Evolutionary conservation across 2,888 invertebrate species (phyloP).

Genomic region (Calliopum simillimum): DNA sequence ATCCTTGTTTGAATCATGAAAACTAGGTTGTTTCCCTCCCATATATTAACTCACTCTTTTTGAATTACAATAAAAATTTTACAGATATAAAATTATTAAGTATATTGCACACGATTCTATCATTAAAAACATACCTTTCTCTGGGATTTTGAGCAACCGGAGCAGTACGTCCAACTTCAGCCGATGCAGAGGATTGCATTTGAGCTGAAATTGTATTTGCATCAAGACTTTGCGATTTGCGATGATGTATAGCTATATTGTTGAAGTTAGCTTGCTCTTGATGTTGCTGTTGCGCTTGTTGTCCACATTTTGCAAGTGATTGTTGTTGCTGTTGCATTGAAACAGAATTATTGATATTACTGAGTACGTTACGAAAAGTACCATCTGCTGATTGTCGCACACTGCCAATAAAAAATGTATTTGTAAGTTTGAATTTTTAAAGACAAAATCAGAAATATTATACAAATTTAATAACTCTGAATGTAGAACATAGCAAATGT

Average conservation of each 20-base stretch:
- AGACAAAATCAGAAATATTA: neutral
- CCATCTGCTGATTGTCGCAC: slow-evolving; percentile 58
- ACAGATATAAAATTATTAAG: no score
- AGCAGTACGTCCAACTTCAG: slow-evolving; percentile 42
- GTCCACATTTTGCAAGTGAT: slow-evolving; percentile 44
- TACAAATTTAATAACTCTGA: no score
- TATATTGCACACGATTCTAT: no score
- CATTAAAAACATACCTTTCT: slow-evolving; percentile 60
- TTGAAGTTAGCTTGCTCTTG: slow-evolving; percentile 43
- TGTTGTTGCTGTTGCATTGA: slow-evolving; percentile 48
- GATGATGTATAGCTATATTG: slow-evolving; percentile 69
- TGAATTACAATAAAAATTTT: neutral
- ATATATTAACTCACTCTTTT: neutral
- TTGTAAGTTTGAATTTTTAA: neutral
- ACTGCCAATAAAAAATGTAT: slow-evolving; percentile 41
- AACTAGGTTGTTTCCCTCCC: no score
- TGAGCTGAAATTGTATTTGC: slow-evolving; percentile 69
- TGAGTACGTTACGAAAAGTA: slow-evolving; percentile 49
- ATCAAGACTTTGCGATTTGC: slow-evolving; percentile 87
- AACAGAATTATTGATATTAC: slow-evolving; percentile 49
- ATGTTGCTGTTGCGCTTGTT: slow-evolving; percentile 44
- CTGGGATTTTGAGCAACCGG: slow-evolving; percentile 66
- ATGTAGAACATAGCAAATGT: no score
- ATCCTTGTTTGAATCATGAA: no score
- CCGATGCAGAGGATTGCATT: slow-evolving; percentile 40